phyloP scores from a whole-genome alignment of 2,888 invertebrate genomes.

The Catonia carolina region DNA sequence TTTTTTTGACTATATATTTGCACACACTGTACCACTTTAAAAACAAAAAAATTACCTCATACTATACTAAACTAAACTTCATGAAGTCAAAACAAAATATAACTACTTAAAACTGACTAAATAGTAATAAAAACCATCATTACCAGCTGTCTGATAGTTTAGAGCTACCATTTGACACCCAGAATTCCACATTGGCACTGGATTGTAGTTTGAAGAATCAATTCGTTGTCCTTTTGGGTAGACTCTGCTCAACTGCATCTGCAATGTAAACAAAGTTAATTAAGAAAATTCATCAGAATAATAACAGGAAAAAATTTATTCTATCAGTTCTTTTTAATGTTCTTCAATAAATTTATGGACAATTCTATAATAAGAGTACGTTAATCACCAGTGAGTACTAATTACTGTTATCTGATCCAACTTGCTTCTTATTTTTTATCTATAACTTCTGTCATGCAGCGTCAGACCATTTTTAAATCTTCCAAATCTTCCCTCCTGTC shows the following conservation, averaged over 20 bases:
- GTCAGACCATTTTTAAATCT: no score
- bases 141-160: conserved; percentile 84
- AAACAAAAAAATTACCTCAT: no score
- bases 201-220: conserved; percentile 96
- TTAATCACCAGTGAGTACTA: not conserved
- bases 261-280: not conserved
- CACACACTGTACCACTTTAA: no score
- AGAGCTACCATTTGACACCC: conserved; percentile 97
- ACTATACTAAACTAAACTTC: no score
- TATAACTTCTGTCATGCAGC: no score
- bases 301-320: not conserved
- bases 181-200: conserved; percentile 89
- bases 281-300: not conserved
- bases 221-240: conserved; percentile 93
- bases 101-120: no score
- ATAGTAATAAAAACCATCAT: no score
- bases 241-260: conserved; percentile 80
- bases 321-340: not conserved
- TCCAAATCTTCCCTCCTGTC: no score
- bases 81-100: no score
- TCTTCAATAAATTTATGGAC: not conserved
- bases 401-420: no score
- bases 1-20: no score
- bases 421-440: no score
- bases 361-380: not conserved